phyloP scores from a whole-genome alignment of 2,113 vertebrate genomes.

The Shinisaurus crocodilurus region DNA sequence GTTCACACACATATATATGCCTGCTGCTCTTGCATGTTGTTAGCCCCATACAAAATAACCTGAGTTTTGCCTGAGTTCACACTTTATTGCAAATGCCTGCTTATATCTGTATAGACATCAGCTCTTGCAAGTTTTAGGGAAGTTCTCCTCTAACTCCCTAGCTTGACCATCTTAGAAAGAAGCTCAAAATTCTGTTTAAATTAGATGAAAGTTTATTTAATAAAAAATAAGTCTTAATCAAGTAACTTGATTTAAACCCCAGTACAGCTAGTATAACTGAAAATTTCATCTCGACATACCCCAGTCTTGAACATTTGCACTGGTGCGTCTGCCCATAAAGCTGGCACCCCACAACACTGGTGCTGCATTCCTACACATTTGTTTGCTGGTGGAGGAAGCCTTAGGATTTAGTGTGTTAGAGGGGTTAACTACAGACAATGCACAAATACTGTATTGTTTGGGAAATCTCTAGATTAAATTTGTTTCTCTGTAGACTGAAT shows the following conservation, averaged over 20 bases:
- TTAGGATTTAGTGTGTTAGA: background rate
- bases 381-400: background rate
- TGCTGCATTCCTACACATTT: background rate
- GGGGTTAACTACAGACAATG: background rate
- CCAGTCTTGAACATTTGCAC: background rate
- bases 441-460: background rate
- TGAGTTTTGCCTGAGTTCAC: background rate
- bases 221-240: background rate
- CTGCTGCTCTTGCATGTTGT: background rate
- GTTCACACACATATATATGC: background rate
- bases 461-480: conserved; percentile 25
- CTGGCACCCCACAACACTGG: background rate
- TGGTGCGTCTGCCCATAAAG: background rate
- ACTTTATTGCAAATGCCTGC: too few relatives aligned
- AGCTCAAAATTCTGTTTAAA: background rate
- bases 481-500: background rate
- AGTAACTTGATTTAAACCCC: background rate
- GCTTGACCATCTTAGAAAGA: background rate
- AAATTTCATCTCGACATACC: background rate
- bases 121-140: background rate
- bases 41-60: background rate
- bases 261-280: background rate
- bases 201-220: background rate
- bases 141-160: background rate
- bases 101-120: background rate